phyloP scores from a whole-genome alignment of 2,113 vertebrate species.

The Paracanthobrama guichenoti region DNA sequence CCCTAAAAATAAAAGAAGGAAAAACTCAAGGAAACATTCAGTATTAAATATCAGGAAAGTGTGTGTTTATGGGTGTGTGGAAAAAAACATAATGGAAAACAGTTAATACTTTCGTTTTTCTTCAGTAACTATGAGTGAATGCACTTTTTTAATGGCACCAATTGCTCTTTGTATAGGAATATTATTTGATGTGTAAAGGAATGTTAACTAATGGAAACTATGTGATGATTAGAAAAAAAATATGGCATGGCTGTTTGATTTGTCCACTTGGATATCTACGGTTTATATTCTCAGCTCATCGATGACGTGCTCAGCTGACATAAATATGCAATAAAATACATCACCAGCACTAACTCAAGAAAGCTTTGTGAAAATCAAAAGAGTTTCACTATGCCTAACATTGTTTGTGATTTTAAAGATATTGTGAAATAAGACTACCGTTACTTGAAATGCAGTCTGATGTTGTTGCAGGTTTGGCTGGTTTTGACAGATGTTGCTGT shows the following conservation, averaged over 20 bases:
- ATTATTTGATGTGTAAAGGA: conserved; percentile 21
- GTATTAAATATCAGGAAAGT: conserved; percentile 35
- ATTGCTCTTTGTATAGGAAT: conserved; percentile 20
- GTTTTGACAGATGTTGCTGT: neutral
- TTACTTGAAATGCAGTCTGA: conserved; percentile 3
- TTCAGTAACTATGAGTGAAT: conserved; percentile 33
- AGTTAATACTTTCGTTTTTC: conserved; percentile 1
- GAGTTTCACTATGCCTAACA: conserved; percentile 5
- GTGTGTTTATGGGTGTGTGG: neutral
- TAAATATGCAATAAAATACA: conserved; percentile 34
- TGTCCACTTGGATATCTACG: neutral
- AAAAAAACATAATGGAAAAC: conserved; percentile 16
- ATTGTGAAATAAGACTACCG: neutral
- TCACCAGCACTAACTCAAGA: conserved; percentile 33
- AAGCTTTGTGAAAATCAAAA: conserved; percentile 25
- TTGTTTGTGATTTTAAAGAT: conserved; percentile 21
- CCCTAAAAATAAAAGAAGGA: neutral
- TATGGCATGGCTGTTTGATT: conserved; percentile 17
- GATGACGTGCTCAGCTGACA: neutral
- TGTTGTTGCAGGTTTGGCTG: neutral
- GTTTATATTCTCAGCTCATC: neutral
- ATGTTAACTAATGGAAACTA: neutral
- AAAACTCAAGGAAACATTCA: conserved; percentile 10
- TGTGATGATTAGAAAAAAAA: conserved; percentile 4
- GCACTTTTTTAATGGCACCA: conserved; percentile 44